Evolutionary conservation across 2,888 invertebrate genomes (phyloP).

Genomic region (Lasioglossum pauxillum): DNA sequence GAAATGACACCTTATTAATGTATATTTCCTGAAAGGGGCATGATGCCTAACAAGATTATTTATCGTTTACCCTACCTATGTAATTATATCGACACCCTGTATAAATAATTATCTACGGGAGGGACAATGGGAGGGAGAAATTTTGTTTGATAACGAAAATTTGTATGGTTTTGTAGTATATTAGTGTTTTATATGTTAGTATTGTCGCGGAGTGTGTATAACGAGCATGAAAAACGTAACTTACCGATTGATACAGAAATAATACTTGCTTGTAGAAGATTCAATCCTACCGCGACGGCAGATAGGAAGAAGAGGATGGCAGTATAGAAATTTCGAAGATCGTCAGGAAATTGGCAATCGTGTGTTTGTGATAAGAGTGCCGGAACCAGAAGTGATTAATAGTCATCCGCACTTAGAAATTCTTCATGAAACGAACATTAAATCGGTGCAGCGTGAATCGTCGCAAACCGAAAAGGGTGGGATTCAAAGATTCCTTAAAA

Average conservation of each 20-base stretch:
- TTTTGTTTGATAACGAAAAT: too few relatives aligned
- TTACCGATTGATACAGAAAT: not conserved
- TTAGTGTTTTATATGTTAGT: not conserved
- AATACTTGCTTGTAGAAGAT: conserved; percentile 39
- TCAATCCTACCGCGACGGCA: conserved; percentile 32
- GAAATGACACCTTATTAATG: too few relatives aligned
- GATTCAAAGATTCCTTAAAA: not conserved
- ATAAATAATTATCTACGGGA: too few relatives aligned
- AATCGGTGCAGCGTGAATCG: conserved; percentile 79
- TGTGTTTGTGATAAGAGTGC: conserved; percentile 81
- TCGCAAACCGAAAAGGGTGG: conserved; percentile 83
- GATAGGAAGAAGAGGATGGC: conserved; percentile 77
- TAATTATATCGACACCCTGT: too few relatives aligned
- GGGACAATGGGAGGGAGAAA: too few relatives aligned
- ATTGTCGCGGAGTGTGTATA: not conserved
- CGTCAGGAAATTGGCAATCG: conserved; percentile 70
- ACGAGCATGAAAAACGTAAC: not conserved
- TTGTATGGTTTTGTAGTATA: too few relatives aligned
- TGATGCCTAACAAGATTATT: too few relatives aligned
- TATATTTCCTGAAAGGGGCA: too few relatives aligned
- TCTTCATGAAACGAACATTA: conserved; percentile 79
- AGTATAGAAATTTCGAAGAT: conserved; percentile 62
- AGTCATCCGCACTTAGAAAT: conserved; percentile 79
- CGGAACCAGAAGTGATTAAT: conserved; percentile 80
- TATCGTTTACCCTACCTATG: too few relatives aligned